Percentiles rank a stretch among this genome's conserved stretches.
Evolutionary conservation across 2,888 invertebrate species (phyloP).

Genomic region (Microplitis deprimator): DNA sequence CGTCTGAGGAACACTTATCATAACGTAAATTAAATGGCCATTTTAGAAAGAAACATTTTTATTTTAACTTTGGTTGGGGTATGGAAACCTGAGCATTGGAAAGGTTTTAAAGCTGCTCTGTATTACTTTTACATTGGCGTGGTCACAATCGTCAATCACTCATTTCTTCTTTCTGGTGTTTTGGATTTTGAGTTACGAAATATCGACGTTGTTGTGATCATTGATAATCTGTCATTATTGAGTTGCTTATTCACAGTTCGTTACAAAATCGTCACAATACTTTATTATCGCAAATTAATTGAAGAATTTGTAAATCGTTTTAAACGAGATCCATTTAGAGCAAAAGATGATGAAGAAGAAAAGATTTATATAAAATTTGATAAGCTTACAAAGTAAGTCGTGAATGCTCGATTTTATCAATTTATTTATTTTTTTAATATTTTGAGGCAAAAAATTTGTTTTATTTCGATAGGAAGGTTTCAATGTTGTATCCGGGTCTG

Average conservation of each 20-base stretch:
- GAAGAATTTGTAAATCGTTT: neutral
- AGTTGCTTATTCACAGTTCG: neutral
- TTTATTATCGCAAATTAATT: neutral
- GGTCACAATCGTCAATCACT: neutral
- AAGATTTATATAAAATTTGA: neutral
- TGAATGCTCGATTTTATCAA: neutral
- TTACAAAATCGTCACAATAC: neutral
- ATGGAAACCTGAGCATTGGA: neutral
- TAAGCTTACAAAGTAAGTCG: neutral
- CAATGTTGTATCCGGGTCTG: neutral
- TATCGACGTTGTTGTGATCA: neutral
- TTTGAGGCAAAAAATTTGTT: neutral
- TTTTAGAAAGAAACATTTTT: neutral
- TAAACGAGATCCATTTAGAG: neutral
- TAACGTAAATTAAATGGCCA: neutral
- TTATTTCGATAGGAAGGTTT: neutral
- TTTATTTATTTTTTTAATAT: neutral
- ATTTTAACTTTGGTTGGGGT: neutral
- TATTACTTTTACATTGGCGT: neutral
- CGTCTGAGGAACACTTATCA: neutral
- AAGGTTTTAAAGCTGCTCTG: neutral
- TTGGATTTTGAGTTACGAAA: neutral
- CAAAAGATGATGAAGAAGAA: neutral
- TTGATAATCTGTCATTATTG: neutral
- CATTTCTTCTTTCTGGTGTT: constrained; percentile 2